Evolutionary conservation across 1,140 invertebrate species (phyloP).

Genomic region (Apis cerana): DNA sequence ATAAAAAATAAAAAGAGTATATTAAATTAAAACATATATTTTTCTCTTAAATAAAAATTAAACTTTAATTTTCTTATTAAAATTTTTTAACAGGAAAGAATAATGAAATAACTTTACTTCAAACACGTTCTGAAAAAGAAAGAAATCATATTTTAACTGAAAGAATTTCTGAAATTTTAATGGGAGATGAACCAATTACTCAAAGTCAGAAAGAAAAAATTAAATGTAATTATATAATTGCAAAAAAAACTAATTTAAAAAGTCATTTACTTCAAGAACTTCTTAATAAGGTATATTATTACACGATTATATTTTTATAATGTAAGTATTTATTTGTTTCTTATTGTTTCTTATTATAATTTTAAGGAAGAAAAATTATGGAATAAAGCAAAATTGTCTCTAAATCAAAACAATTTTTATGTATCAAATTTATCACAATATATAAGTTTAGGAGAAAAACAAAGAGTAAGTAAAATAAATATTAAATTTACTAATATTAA

Average conservation of each 20-base stretch:
- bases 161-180: conserved; percentile 78
- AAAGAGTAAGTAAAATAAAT: conserved; percentile 2
- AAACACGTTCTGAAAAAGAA: conserved; percentile 77
- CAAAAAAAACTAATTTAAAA: conserved; percentile 53
- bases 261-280: conserved; percentile 64
- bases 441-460: conserved; percentile 18
- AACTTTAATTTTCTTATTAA: not conserved
- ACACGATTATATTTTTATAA: not conserved
- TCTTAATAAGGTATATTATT: conserved; percentile 57
- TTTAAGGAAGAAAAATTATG: conserved; percentile 69
- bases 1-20: conserved; percentile 68
- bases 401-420: conserved; percentile 62
- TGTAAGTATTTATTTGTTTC: not conserved
- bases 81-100: conserved; percentile 36
- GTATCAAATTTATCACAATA: conserved; percentile 47
- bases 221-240: not conserved
- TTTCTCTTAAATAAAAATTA: not conserved
- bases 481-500: conserved; percentile 4
- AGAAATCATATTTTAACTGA: conserved; percentile 79
- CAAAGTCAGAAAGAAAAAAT: conserved; percentile 56
- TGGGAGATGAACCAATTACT: conserved; percentile 71
- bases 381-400: conserved; percentile 60
- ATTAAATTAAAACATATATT: conserved; percentile 26
- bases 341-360: conserved; percentile 20
- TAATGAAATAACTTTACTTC: conserved; percentile 69